Evolutionary conservation across 2,113 vertebrate species (phyloP).

Genomic region (Leucosticte australis): DNA sequence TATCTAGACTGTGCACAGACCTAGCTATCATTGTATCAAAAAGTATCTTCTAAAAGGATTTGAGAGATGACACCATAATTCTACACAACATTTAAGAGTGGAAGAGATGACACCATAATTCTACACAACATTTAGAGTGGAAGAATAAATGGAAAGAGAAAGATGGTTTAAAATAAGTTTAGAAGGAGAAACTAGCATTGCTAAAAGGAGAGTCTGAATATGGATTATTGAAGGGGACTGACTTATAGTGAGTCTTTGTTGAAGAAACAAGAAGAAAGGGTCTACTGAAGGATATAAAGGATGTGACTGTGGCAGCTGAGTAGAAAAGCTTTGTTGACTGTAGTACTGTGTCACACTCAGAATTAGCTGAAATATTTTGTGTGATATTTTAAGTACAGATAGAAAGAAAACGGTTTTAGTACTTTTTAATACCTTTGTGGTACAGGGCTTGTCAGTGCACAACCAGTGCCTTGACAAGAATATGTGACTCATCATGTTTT

Average conservation of each 20-base stretch:
- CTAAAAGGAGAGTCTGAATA: background rate
- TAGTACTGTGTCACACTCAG: background rate
- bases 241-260: background rate
- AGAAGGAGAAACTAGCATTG: background rate
- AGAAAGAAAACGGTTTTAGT: background rate
- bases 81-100: background rate
- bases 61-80: background rate
- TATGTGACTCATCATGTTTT: background rate
- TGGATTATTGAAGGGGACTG: background rate
- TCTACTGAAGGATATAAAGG: background rate
- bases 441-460: background rate
- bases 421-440: background rate
- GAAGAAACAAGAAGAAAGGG: background rate
- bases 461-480: background rate
- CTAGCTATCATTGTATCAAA: background rate
- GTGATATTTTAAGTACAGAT: background rate
- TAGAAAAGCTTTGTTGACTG: background rate
- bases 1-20: background rate
- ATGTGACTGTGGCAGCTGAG: background rate
- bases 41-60: background rate
- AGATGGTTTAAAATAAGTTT: background rate
- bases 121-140: background rate
- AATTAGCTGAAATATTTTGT: background rate
- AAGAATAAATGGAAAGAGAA: background rate
- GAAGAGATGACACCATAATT: background rate